Percentiles rank a stretch among this genome's conserved stretches.
Conservation (phyloP, 2,113 vertebrate species). For the Nannospalax galili region DNA sequence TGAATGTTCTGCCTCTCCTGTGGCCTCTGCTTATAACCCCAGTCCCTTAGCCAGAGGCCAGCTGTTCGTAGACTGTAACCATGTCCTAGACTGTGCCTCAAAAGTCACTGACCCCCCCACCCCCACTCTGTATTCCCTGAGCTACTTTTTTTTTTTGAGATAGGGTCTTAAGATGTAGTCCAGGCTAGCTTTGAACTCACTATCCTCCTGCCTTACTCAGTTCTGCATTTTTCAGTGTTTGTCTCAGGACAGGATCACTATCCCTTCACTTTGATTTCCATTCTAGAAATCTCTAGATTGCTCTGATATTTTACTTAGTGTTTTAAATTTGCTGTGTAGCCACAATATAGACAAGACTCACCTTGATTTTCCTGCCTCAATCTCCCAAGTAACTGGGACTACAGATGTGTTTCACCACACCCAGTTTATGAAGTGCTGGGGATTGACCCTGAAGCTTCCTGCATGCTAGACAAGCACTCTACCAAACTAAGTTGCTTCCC, state of each 20-base stretch:
- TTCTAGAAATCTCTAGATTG: conserved; percentile 6
- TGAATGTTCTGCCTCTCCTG: not conserved
- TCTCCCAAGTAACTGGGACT: not conserved
- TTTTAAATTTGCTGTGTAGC: not conserved
- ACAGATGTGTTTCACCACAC: not conserved
- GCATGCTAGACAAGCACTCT: not conserved
- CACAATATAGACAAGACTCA: not conserved
- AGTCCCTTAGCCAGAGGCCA: not conserved
- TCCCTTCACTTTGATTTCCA: not conserved
- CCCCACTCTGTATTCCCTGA: not conserved
- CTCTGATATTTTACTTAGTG: not conserved
- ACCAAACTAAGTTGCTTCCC: not conserved
- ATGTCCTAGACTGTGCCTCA: not conserved
- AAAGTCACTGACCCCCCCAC: not conserved
- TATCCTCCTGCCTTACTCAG: not conserved
- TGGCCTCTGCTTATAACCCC: not conserved
- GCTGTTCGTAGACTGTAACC: not conserved
- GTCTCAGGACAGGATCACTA: not conserved
- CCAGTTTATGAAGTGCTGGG: not conserved
- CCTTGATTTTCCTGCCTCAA: not conserved
- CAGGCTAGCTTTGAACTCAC: not conserved
- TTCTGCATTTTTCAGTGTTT: conserved; percentile 9
- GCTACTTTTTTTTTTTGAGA: not conserved
- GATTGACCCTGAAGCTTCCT: not conserved
- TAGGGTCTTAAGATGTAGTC: not conserved